These are phyloP conservation scores for Mercenaria mercenaria DNA, from an alignment of 1,140 invertebrate genomes.

Conservation along the genomic window DNA sequence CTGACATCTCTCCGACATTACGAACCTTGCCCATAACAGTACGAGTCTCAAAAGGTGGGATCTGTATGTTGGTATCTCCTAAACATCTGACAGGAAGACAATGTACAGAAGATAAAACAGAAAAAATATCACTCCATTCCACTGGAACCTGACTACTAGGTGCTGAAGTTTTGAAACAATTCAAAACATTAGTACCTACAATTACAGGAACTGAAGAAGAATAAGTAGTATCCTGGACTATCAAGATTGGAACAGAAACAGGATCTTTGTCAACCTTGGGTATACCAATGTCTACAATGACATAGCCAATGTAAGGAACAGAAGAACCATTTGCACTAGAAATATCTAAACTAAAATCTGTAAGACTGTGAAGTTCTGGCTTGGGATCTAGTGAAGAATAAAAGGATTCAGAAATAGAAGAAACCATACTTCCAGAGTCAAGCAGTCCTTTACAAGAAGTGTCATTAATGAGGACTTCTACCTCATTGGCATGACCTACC, in stretches of 20 bases:
- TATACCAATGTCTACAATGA: slow-evolving; percentile 3
- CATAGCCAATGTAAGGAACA: slow-evolving; percentile 58
- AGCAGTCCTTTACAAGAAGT: slow-evolving; percentile 19
- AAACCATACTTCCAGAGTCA: slow-evolving; percentile 59
- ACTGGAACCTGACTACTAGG: background rate
- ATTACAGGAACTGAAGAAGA: slow-evolving; percentile 40
- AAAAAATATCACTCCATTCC: background rate
- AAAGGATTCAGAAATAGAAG: slow-evolving; percentile 27
- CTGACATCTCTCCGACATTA: background rate
- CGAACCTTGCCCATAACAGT: background rate
- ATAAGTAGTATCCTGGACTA: slow-evolving; percentile 23
- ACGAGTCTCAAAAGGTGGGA: background rate
- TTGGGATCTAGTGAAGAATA: background rate
- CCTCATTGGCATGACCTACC: background rate
- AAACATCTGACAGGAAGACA: background rate
- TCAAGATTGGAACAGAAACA: slow-evolving; percentile 34
- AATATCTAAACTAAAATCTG: slow-evolving; percentile 52
- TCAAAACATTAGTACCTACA: slow-evolving; percentile 61
- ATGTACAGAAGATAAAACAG: background rate
- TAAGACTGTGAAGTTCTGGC: background rate
- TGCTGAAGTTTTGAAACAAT: background rate
- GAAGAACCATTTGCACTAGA: slow-evolving; percentile 25
- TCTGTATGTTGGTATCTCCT: background rate
- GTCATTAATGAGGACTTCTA: background rate
- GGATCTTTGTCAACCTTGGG: background rate